Percentiles rank a stretch among this genome's conserved stretches.
Conservation (phyloP, 2,888 invertebrate genomes). For the Coremacera marginata region DNA sequence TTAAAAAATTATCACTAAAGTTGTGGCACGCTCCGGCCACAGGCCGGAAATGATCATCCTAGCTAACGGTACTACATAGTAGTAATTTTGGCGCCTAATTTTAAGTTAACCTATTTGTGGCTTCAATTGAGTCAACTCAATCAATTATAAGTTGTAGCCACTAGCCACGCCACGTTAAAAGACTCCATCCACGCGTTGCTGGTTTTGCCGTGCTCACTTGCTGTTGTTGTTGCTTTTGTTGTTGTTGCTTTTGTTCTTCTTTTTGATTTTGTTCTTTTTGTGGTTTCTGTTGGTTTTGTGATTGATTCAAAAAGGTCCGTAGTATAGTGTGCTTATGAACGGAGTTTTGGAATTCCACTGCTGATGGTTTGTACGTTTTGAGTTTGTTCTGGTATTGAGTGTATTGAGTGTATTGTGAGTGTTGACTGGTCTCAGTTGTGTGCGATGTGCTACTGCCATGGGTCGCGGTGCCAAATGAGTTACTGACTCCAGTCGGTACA, state of each 20-base stretch:
- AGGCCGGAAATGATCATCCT: not conserved
- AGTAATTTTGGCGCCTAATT: constrained; percentile 60
- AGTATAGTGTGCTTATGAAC: constrained; percentile 62
- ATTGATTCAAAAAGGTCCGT: constrained; percentile 59
- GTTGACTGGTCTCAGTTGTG: constrained; percentile 55
- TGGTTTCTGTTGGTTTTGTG: constrained; percentile 50
- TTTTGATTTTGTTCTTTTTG: constrained; percentile 59
- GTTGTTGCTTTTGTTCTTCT: constrained; percentile 52
- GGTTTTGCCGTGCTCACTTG: constrained; percentile 42
- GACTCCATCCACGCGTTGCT: constrained; percentile 61
- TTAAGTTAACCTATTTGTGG: not conserved
- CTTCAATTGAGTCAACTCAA: not conserved
- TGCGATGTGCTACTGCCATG: constrained; percentile 56
- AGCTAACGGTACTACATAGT: constrained; percentile 61
- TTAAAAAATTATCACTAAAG: not conserved
- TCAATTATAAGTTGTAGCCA: not conserved
- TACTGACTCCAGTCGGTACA: constrained; percentile 46
- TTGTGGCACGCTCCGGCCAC: not conserved
- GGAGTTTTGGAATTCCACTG: constrained; percentile 61
- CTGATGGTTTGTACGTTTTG: constrained; percentile 60
- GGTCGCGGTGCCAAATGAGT: constrained; percentile 55
- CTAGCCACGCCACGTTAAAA: constrained; percentile 64
- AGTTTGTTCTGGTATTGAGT: constrained; percentile 57
- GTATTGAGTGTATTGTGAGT: constrained; percentile 53
- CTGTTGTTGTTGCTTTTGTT: constrained; percentile 60